Evolutionary conservation across 2,888 invertebrate genomes (phyloP).

Genomic region (Habroteleia sp.): DNA sequence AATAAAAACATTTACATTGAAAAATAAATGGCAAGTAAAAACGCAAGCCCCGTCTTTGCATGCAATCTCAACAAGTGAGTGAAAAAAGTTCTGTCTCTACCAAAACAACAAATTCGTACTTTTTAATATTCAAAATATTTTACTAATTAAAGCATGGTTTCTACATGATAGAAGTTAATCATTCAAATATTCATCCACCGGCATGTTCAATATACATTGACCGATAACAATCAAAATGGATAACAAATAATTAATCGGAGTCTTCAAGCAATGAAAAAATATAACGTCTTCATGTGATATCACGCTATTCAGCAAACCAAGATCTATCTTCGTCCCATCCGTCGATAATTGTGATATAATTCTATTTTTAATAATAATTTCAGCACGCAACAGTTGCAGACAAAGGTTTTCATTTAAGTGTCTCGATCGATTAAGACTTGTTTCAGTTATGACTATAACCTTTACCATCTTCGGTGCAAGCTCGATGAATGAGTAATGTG

Average conservation of each 20-base stretch:
- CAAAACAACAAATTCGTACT: too few species aligned
- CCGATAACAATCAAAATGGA: background rate
- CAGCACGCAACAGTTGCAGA: conserved; percentile 10
- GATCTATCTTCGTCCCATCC: too few species aligned
- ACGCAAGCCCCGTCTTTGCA: too few species aligned
- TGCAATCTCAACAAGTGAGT: too few species aligned
- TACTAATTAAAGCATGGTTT: too few species aligned
- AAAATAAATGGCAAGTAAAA: too few species aligned
- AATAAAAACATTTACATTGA: too few species aligned
- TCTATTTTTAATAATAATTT: conserved; percentile 1
- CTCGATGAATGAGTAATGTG: conserved; percentile 65
- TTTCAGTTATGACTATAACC: conserved; percentile 44
- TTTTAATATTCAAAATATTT: too few species aligned
- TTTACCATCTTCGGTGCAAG: conserved; percentile 28
- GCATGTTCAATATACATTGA: conserved; percentile 14
- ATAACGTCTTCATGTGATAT: background rate
- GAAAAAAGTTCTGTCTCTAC: too few species aligned
- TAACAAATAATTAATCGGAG: conserved; percentile 19
- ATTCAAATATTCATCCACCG: too few species aligned
- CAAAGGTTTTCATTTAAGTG: conserved; percentile 26
- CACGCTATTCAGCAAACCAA: too few species aligned
- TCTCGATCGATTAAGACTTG: conserved; percentile 48
- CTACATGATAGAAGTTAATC: too few species aligned
- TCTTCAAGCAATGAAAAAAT: conserved; percentile 10
- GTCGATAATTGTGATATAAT: conserved; percentile 14